Base-by-base conservation (phyloP, 2,797 vertebrate species). In the Malacoraja senta region DNA sequence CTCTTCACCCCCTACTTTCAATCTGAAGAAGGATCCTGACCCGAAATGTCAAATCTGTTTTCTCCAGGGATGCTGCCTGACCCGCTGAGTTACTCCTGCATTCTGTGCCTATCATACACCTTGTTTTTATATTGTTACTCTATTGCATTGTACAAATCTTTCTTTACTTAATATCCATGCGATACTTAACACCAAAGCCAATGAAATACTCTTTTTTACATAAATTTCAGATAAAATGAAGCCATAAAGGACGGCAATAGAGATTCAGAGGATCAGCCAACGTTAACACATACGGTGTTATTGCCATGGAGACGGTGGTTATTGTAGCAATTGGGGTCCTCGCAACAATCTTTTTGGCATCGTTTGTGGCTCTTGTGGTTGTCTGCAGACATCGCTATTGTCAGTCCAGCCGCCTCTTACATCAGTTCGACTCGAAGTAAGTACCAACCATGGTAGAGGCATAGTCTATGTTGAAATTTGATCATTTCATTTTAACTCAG, bases 361-460 rank as follows among this genome's bases (percentile, higher is more conserved):
- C 99, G 0, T 98, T 99, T 1, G 95, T 98, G 93, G 98, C 98
- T 0, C 97, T 99, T 96, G 97, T 99, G 94, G 96, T 98, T 94
- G 98, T 99, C 86, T 99, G 99, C 95, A 95, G 98, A 94, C 98
- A 99, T 93, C 97, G 98, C 19, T 99, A 99, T 96, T 99, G 98
- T 95, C 97, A 97, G 84, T 97, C 97, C 15, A 97, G 97, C 0
- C 95, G 97, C 95, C 97, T 98, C 93, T 96, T 98, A 94, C 97
- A 97, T 95, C 97, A 96, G 94, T 98, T 98, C 0, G 98, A 99
- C 95, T 98, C 98, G 95, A 99, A 98, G 99, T 99, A 95, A 98
- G 98, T 96, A 7, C 44, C 53, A 44, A 21, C 65, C 0, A 68
- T 32, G 12, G 32, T 8, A 44, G 35, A 91, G 61, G 63, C 61